phyloP scores from a whole-genome alignment of 35 echinoderm and acorn worm genomes.

The Lytechinus pictus region DNA sequence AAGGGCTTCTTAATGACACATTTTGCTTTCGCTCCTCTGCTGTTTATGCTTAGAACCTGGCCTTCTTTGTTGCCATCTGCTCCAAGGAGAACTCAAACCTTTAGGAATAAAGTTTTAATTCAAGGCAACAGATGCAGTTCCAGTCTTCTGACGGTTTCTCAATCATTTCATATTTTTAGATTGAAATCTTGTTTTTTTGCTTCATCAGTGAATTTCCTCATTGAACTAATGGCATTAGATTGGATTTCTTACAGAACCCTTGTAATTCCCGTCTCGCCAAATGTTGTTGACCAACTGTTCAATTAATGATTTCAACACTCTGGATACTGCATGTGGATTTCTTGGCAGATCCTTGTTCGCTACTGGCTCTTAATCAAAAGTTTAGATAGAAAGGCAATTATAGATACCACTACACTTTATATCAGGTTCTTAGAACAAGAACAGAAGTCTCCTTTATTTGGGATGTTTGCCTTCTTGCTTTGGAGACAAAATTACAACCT shows the following conservation, averaged over 20 bases:
- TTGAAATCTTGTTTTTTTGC: neutral
- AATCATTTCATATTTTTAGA: neutral
- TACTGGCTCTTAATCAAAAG: neutral
- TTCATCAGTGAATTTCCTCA: neutral
- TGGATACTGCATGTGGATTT: neutral
- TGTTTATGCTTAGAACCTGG: neutral
- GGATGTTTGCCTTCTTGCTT: neutral
- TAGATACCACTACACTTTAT: neutral
- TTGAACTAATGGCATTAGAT: neutral
- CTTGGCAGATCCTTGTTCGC: neutral
- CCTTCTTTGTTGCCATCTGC: neutral
- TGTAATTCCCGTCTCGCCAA: neutral
- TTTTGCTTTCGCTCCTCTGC: neutral
- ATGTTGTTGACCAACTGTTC: neutral
- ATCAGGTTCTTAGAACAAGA: neutral
- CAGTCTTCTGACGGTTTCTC: neutral
- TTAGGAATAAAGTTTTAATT: neutral
- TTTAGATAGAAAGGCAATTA: neutral
- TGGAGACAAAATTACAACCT: neutral
- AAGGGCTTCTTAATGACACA: constrained; percentile 2
- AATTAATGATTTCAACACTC: neutral
- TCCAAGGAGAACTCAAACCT: neutral
- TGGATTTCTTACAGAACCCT: neutral
- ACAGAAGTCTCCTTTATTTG: neutral
- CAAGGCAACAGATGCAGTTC: neutral